phyloP scores from a whole-genome alignment of 1,140 invertebrate genomes.

The Phenacoccus solenopsis region DNA sequence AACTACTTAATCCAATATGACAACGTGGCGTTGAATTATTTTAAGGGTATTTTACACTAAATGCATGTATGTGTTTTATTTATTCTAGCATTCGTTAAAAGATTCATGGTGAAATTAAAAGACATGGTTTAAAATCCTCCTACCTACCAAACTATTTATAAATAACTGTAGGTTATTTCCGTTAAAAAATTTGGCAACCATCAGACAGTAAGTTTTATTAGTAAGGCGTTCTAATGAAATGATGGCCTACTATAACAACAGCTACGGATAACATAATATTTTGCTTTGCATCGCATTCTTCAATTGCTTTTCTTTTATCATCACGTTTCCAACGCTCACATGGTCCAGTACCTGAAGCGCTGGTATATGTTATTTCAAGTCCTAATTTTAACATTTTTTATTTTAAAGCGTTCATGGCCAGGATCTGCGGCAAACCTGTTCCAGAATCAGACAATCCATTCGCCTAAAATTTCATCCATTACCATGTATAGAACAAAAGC shows the following conservation, averaged over 20 bases:
- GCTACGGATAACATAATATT: not conserved
- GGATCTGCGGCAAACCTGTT: conserved; percentile 25
- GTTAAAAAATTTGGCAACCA: conserved; percentile 4
- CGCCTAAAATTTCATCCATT: conserved; percentile 6
- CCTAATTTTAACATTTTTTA: conserved; percentile 12
- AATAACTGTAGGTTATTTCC: not conserved
- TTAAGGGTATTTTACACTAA: not conserved
- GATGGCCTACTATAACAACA: not conserved
- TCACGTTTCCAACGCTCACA: not conserved
- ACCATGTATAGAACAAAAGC: not conserved
- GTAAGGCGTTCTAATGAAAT: not conserved
- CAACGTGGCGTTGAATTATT: not conserved
- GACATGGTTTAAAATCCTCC: conserved; percentile 21
- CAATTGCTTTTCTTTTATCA: not conserved
- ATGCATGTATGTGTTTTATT: not conserved
- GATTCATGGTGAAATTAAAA: conserved; percentile 22
- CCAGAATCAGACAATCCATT: conserved; percentile 22
- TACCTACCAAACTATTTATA: conserved; percentile 19
- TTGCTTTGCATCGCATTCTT: not conserved
- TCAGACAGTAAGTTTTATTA: not conserved
- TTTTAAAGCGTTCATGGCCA: conserved; percentile 27
- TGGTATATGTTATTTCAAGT: not conserved
- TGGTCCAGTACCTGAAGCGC: too few species aligned
- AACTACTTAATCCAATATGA: not conserved
- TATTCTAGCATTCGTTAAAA: conserved; percentile 23